Conservation (phyloP, 2,888 invertebrate genomes). For the Sisyra nigra region DNA sequence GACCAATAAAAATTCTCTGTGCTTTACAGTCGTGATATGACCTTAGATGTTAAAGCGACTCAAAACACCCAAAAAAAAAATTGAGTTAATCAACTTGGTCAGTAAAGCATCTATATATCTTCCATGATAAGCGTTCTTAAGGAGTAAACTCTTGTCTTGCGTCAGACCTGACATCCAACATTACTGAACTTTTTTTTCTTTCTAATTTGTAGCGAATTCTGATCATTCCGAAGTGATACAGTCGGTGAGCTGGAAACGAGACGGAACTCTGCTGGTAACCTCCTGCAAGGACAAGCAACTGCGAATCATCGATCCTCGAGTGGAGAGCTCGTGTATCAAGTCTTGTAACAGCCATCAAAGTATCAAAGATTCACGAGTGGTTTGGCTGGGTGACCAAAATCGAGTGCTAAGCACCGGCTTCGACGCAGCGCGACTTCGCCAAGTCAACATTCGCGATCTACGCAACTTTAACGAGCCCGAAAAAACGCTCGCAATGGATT, state of each 20-base stretch:
- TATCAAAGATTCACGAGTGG: slow-evolving; percentile 79
- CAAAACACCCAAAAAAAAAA: too few relatives aligned
- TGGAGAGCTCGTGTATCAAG: slow-evolving; percentile 38
- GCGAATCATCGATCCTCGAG: slow-evolving; percentile 70
- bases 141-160: too few relatives aligned
- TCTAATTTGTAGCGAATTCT: slow-evolving; percentile 37
- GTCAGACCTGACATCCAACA: too few relatives aligned
- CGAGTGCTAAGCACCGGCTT: slow-evolving; percentile 82
- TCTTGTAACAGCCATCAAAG: slow-evolving; percentile 69
- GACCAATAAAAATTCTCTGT: too few relatives aligned
- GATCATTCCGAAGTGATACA: slow-evolving; percentile 80
- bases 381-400: slow-evolving; percentile 78
- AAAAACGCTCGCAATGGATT: slow-evolving; percentile 66
- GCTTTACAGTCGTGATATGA: too few relatives aligned
- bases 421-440: slow-evolving; percentile 69
- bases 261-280: slow-evolving; percentile 66
- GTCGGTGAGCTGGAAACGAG: slow-evolving; percentile 78
- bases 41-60: too few relatives aligned
- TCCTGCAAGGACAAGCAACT: slow-evolving; percentile 86
- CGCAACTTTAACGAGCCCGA: slow-evolving; percentile 63
- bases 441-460: slow-evolving; percentile 77
- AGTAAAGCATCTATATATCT: too few relatives aligned
- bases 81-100: too few relatives aligned
- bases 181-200: too few relatives aligned
- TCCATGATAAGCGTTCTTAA: too few relatives aligned